Percentiles rank a stretch among this genome's conserved stretches.
These are phyloP conservation scores for Rhaphigaster nebulosa DNA, from an alignment of 2,888 invertebrate species.

Conservation along the genomic window DNA sequence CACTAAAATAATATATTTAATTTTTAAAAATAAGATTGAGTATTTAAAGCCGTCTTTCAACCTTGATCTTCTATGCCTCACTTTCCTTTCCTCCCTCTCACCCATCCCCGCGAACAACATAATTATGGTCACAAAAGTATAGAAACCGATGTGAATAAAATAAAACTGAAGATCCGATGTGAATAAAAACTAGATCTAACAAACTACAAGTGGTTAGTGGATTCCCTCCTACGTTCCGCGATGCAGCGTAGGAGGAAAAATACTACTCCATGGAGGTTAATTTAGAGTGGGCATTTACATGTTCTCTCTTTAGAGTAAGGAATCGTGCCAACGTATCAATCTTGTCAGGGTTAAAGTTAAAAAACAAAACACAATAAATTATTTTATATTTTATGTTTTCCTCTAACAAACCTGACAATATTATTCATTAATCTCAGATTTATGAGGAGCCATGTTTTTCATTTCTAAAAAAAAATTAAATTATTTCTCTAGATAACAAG, in stretches of 20 bases:
- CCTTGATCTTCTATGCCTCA: no score
- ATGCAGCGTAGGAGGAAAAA: neutral
- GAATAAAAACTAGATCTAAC: neutral
- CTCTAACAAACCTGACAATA: no score
- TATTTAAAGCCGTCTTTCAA: no score
- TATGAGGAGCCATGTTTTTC: no score
- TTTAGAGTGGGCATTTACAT: neutral
- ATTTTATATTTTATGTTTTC: neutral
- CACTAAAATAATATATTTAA: no score
- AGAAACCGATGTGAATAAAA: neutral
- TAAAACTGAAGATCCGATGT: neutral
- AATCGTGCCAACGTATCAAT: neutral
- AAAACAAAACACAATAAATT: neutral
- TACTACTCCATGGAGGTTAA: neutral
- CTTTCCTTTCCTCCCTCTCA: no score
- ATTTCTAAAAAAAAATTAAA: no score
- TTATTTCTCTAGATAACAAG: no score
- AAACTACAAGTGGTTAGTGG: neutral
- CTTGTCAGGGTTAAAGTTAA: neutral
- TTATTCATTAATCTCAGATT: no score
- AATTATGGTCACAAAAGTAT: neutral
- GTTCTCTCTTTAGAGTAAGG: neutral
- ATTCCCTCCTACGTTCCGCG: neutral
- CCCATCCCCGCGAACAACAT: no score
- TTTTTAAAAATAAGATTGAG: no score